Evolutionary conservation across 2,888 invertebrate genomes (phyloP).

Genomic region (Pasiphila rectangulata): DNA sequence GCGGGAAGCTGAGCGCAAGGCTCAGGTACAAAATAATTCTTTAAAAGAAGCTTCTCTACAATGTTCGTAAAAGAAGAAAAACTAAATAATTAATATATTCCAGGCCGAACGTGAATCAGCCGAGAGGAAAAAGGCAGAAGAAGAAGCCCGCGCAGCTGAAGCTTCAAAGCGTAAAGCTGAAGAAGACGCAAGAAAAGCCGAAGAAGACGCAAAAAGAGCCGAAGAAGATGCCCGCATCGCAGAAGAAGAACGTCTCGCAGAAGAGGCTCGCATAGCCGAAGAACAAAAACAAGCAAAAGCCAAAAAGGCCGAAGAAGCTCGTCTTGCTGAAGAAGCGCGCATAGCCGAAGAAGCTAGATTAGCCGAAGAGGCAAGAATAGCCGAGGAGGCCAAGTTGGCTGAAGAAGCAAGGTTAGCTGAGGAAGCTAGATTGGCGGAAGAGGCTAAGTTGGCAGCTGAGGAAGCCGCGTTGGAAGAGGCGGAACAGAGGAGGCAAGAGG

Average conservation of each 20-base stretch:
- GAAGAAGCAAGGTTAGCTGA: constrained; percentile 70
- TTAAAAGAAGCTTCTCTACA: too few species aligned
- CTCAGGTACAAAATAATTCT: constrained; percentile 62
- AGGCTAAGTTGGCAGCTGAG: constrained; percentile 70
- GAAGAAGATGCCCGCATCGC: constrained; percentile 71
- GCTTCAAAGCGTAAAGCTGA: constrained; percentile 75
- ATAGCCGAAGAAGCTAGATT: constrained; percentile 59
- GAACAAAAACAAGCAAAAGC: constrained; percentile 39
- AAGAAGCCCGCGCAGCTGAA: constrained; percentile 76
- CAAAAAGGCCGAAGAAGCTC: constrained; percentile 60
- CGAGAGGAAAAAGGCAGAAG: constrained; percentile 78
- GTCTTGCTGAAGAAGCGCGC: constrained; percentile 58
- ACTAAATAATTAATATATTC: constrained; percentile 6
- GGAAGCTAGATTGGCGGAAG: constrained; percentile 63
- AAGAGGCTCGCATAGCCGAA: constrained; percentile 67
- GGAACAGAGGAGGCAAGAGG: constrained; percentile 79
- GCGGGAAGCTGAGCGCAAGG: constrained; percentile 73
- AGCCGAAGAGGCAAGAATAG: constrained; percentile 65
- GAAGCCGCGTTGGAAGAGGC: constrained; percentile 72
- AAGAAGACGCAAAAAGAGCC: constrained; percentile 72
- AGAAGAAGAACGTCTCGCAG: constrained; percentile 66
- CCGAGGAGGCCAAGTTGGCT: constrained; percentile 63
- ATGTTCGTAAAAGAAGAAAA: background rate
- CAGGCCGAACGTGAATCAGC: constrained; percentile 68
- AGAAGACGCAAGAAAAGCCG: constrained; percentile 70